Percentiles rank a stretch among this genome's conserved stretches.
Evolutionary conservation across 2,113 vertebrate genomes (phyloP).

Genomic region (Castor canadensis): DNA sequence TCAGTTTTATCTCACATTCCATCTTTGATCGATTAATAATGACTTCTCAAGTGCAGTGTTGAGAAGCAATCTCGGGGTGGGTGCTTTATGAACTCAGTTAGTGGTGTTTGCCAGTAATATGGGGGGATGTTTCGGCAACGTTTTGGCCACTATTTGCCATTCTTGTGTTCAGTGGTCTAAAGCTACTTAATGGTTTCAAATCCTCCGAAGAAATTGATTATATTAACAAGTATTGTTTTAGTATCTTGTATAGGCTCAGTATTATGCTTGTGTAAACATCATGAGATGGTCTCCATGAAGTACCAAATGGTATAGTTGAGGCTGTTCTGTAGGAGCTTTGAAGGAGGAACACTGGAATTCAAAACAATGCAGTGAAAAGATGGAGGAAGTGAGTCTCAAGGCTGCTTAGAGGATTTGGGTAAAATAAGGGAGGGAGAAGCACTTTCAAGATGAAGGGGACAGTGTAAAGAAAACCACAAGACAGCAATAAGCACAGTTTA

Average conservation of each 20-base stretch:
- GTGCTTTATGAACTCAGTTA: slow-evolving; percentile 19
- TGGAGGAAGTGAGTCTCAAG: neutral
- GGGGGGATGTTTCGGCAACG: neutral
- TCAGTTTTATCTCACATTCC: slow-evolving; percentile 17
- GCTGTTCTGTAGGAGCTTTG: neutral
- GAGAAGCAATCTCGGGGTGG: neutral
- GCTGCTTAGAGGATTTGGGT: neutral
- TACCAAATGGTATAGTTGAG: neutral
- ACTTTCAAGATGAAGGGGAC: neutral
- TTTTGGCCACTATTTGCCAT: neutral
- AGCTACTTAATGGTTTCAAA: neutral
- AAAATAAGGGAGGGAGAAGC: neutral
- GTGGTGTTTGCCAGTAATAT: neutral
- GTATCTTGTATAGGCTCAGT: neutral
- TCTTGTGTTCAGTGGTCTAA: neutral
- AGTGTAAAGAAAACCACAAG: neutral
- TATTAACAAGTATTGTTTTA: neutral
- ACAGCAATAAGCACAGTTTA: neutral
- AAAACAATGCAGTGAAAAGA: neutral
- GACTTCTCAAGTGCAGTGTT: neutral
- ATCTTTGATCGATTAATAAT: slow-evolving; percentile 15
- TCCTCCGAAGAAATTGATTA: neutral
- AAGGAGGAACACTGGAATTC: neutral
- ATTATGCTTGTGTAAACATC: neutral
- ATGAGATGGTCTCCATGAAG: neutral